Percentiles rank a stretch among this genome's conserved stretches.
Evolutionary conservation across 2,797 vertebrate genomes (phyloP).

Genomic region (Myotis vivesi): DNA sequence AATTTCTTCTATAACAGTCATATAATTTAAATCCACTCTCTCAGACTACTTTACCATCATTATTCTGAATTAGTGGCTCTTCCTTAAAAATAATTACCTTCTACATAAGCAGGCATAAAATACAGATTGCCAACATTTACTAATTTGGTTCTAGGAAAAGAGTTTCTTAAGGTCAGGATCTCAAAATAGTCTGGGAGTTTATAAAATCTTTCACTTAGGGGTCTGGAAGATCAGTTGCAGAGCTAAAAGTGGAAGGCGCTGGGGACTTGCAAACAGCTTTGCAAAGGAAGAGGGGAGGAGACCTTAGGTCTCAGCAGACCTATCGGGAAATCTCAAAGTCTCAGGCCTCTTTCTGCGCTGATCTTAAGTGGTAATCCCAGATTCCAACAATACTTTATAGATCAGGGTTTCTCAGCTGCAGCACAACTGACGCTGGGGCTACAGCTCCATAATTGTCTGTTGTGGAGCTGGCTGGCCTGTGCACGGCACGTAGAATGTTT

Average conservation of each 20-base stretch:
- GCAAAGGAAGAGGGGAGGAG: background rate
- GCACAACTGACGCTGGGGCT: background rate
- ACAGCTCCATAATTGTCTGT: background rate
- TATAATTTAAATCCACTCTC: slow-evolving; percentile 56
- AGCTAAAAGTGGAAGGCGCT: background rate
- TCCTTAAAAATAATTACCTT: slow-evolving; percentile 64
- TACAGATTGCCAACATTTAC: slow-evolving; percentile 25
- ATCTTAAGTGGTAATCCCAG: background rate
- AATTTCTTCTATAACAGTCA: slow-evolving; percentile 54
- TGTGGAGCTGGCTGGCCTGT: background rate
- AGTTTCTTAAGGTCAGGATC: slow-evolving; percentile 35
- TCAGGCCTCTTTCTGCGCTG: background rate
- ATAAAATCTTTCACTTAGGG: slow-evolving; percentile 15
- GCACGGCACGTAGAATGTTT: background rate
- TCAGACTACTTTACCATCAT: slow-evolving; percentile 37
- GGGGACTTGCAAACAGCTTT: background rate
- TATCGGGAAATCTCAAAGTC: background rate
- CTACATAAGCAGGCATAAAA: slow-evolving; percentile 39
- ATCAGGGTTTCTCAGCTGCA: background rate
- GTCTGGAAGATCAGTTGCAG: background rate
- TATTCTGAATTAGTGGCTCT: slow-evolving; percentile 55
- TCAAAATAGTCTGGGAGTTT: slow-evolving; percentile 10
- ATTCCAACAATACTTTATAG: background rate
- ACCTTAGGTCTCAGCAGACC: background rate
- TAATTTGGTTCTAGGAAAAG: slow-evolving; percentile 45